Conservation (phyloP, 1,140 invertebrate genomes). For the Manduca sexta region DNA sequence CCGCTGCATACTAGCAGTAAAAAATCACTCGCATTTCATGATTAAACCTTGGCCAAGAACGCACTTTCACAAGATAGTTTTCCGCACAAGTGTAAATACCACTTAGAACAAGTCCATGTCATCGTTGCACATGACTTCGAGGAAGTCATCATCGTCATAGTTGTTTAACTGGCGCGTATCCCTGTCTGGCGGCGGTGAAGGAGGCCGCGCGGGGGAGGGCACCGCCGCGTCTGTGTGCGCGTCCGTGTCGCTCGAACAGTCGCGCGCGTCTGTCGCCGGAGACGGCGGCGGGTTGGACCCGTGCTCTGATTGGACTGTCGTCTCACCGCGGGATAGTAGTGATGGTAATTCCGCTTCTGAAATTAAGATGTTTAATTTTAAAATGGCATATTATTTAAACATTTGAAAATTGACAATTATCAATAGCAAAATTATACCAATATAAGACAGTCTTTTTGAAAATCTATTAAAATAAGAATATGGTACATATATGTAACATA, state of each 20-base stretch:
- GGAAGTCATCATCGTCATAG: constrained; percentile 80
- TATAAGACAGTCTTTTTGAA: too few relatives aligned
- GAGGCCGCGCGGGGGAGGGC: constrained; percentile 24
- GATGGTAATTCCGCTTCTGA: constrained; percentile 60
- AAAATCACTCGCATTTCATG: too few relatives aligned
- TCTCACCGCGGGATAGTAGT: constrained; percentile 53
- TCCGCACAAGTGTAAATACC: neutral
- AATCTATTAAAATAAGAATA: too few relatives aligned
- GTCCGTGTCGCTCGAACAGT: constrained; percentile 79
- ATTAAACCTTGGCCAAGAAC: too few relatives aligned
- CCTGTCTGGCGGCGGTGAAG: neutral
- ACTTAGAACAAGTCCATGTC: constrained; percentile 82
- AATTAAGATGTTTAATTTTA: constrained; percentile 8
- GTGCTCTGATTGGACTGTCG: constrained; percentile 50
- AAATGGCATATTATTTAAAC: too few relatives aligned
- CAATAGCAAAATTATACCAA: too few relatives aligned
- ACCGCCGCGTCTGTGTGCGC: constrained; percentile 50
- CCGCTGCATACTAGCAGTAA: too few relatives aligned
- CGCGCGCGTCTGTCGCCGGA: constrained; percentile 82
- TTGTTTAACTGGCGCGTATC: constrained; percentile 35
- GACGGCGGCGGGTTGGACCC: constrained; percentile 84
- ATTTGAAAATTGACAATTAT: too few relatives aligned
- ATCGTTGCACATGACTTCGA: constrained; percentile 79
- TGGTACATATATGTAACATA: too few relatives aligned
- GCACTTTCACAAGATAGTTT: too few relatives aligned